Conservation (phyloP, 1,140 invertebrate species). For the Bombus terrestris region DNA sequence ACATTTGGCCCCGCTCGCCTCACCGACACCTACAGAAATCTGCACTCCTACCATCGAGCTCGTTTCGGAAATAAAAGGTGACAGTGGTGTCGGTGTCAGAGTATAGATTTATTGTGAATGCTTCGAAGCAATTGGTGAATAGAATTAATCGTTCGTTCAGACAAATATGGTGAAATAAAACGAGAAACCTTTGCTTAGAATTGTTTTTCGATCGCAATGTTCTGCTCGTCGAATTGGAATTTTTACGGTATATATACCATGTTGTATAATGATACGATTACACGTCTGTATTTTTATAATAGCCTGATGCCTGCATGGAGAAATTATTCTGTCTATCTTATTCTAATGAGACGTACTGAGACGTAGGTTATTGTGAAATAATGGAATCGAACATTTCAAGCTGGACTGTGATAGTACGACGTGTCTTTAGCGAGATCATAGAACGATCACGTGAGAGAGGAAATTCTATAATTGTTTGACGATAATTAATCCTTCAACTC, state of each 20-base stretch:
- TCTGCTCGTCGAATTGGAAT: background rate
- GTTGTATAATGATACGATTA: background rate
- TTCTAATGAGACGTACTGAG: background rate
- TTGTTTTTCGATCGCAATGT: background rate
- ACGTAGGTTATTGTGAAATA: background rate
- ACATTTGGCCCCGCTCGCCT: slow-evolving; percentile 71
- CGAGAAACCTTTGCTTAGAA: background rate
- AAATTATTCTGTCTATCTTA: slow-evolving; percentile 34
- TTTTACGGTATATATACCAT: background rate
- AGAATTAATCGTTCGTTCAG: background rate
- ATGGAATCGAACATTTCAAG: slow-evolving; percentile 22
- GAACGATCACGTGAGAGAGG: background rate
- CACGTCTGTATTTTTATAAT: slow-evolving; percentile 42
- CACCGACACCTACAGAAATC: slow-evolving; percentile 75
- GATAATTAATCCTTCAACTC: slow-evolving; percentile 32
- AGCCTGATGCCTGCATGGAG: slow-evolving; percentile 2
- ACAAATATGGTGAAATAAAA: background rate
- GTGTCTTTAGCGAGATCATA: slow-evolving; percentile 35
- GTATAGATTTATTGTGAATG: slow-evolving; percentile 54
- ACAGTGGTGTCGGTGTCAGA: slow-evolving; percentile 72
- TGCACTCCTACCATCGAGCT: slow-evolving; percentile 77
- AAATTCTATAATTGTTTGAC: slow-evolving; percentile 17
- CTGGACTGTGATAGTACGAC: slow-evolving; percentile 46
- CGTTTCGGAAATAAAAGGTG: slow-evolving; percentile 73
- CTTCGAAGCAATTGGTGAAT: background rate